Conservation (phyloP, 2,888 invertebrate genomes). For the Heliothis peltigera region DNA sequence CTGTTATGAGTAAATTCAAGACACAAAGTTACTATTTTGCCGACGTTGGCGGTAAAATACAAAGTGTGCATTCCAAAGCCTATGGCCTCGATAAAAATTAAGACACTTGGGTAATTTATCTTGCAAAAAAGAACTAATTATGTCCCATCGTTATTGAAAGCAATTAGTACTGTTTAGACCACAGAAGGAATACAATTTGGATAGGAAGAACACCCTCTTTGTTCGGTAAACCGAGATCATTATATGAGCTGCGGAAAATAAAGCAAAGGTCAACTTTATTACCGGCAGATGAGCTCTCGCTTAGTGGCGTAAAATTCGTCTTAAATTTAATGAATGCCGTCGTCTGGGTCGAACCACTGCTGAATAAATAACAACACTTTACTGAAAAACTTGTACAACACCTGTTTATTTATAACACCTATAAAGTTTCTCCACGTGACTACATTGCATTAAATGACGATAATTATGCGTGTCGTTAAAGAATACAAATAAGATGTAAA, state of each 20-base stretch:
- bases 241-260: constrained; percentile 21
- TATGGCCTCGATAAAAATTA: constrained; percentile 39
- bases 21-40: no score
- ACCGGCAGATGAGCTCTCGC: constrained; percentile 33
- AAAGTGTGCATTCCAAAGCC: constrained; percentile 30
- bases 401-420: constrained; percentile 58
- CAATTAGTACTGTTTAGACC: constrained; percentile 17
- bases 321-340: constrained; percentile 44
- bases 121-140: constrained; percentile 22
- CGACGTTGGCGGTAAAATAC: constrained; percentile 10
- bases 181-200: constrained; percentile 6
- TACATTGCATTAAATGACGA: constrained; percentile 69
- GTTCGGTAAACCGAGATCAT: constrained; percentile 24
- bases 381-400: constrained; percentile 52
- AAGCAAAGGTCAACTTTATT: constrained; percentile 48
- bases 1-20: background rate
- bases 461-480: constrained; percentile 69
- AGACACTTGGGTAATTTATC: constrained; percentile 23
- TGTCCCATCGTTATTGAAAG: constrained; percentile 27
- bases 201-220: constrained; percentile 13
- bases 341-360: constrained; percentile 53
- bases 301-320: constrained; percentile 44
- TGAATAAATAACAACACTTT: constrained; percentile 52
- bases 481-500: constrained; percentile 76
- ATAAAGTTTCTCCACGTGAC: constrained; percentile 68